Percentiles rank a stretch among this genome's conserved stretches.
These are phyloP conservation scores for Stichodactyla mertensii DNA, from an alignment of 64 coral and sea anemone species.

Conservation along the genomic window DNA sequence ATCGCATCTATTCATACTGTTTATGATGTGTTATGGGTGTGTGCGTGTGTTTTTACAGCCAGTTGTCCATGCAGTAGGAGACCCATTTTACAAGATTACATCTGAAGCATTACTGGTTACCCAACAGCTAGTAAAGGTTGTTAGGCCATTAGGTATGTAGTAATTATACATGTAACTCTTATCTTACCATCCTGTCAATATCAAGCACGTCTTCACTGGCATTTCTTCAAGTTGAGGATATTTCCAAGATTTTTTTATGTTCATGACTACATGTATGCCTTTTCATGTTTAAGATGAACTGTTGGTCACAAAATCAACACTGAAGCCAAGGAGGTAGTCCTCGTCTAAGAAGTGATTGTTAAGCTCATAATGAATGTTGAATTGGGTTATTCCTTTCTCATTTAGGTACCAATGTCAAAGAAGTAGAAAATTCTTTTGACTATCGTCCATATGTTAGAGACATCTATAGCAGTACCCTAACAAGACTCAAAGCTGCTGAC, in stretches of 20 bases:
- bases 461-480: slow-evolving; percentile 76
- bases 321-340: too few relatives aligned
- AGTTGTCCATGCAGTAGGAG: slow-evolving; percentile 78
- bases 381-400: not conserved
- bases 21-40: not conserved
- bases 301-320: too few relatives aligned
- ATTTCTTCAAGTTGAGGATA: too few relatives aligned
- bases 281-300: too few relatives aligned
- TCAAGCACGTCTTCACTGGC: too few relatives aligned
- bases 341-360: too few relatives aligned
- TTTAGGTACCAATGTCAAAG: slow-evolving; percentile 14
- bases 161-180: too few relatives aligned
- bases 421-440: slow-evolving; percentile 53
- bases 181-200: too few relatives aligned
- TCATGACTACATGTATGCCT: too few relatives aligned
- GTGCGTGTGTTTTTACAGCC: slow-evolving; percentile 43
- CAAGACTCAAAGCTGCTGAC: slow-evolving; percentile 89
- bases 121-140: slow-evolving; percentile 95
- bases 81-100: slow-evolving; percentile 97
- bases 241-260: too few relatives aligned
- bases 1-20: not conserved
- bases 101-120: slow-evolving; percentile 94
- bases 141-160: slow-evolving; percentile 76
- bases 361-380: too few relatives aligned
- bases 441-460: slow-evolving; percentile 77